Conservation (phyloP, 2,888 invertebrate genomes). For the Lepidocyrtinus sp. region DNA sequence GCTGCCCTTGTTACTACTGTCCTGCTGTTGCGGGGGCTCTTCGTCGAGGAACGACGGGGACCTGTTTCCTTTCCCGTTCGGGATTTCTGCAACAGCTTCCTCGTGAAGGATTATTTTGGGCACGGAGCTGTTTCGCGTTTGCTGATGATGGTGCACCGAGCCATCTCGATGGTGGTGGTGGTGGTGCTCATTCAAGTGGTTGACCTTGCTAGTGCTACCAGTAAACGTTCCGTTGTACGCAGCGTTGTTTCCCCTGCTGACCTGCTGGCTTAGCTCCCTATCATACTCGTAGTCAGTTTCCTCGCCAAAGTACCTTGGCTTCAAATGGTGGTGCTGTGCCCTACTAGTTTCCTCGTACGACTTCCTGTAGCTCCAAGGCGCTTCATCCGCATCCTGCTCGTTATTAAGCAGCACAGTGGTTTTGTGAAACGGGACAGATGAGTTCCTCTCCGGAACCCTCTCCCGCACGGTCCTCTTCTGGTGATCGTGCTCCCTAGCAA, state of each 20-base stretch:
- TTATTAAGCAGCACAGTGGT: conserved; percentile 30
- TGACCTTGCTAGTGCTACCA: no score
- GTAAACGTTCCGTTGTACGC: no score
- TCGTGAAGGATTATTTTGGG: conserved; percentile 23
- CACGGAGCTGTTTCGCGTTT: background rate
- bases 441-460: background rate
- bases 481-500: conserved; percentile 7
- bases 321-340: background rate
- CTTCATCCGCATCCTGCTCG: background rate
- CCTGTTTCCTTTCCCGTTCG: conserved; percentile 14
- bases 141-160: no score
- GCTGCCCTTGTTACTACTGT: background rate
- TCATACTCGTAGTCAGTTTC: conserved; percentile 22
- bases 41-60: no score
- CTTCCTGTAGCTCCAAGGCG: no score
- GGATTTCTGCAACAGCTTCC: conserved; percentile 33
- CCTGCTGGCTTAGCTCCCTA: background rate
- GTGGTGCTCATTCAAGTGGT: no score
- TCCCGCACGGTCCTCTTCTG: conserved; percentile 24
- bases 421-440: conserved; percentile 1
- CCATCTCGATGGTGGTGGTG: no score
- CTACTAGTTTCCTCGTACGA: background rate
- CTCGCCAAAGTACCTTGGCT: conserved; percentile 4
- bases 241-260: no score
- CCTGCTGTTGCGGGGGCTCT: background rate